Conservation (phyloP, 2,888 invertebrate species). For the Synanthedon tipuliformis region DNA sequence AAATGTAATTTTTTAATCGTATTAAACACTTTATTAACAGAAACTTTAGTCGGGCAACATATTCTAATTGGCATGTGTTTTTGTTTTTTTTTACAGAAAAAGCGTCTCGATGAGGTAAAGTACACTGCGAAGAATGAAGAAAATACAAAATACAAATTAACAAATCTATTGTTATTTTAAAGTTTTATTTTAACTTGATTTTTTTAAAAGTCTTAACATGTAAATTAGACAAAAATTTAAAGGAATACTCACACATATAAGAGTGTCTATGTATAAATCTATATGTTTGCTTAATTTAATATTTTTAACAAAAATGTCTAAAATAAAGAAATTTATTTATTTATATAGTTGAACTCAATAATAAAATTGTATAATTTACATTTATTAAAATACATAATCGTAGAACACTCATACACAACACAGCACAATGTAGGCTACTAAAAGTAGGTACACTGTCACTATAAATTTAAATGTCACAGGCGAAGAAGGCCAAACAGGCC, state of each 20-base stretch:
- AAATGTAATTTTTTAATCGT: not conserved
- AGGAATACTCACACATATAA: too few relatives aligned
- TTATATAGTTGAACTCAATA: too few relatives aligned
- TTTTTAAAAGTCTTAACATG: too few relatives aligned
- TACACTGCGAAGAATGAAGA: constrained; percentile 16
- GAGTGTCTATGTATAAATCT: too few relatives aligned
- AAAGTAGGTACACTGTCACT: constrained; percentile 17
- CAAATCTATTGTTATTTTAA: too few relatives aligned
- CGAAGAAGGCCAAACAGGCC: constrained; percentile 97
- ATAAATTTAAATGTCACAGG: constrained; percentile 70
- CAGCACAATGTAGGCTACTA: not conserved
- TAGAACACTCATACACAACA: not conserved
- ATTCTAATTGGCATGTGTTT: constrained; percentile 25
- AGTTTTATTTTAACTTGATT: too few relatives aligned
- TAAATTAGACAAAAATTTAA: too few relatives aligned
- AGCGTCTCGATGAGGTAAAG: constrained; percentile 82
- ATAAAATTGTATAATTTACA: too few relatives aligned
- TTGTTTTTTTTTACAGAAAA: constrained; percentile 77
- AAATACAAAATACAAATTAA: not conserved
- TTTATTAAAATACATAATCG: not conserved
- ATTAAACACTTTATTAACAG: not conserved
- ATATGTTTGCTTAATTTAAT: too few relatives aligned
- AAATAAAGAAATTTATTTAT: too few relatives aligned
- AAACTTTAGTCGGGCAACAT: constrained; percentile 11
- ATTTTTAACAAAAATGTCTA: too few relatives aligned